These are phyloP conservation scores for Phataginus tetradactyla DNA, from an alignment of 2,797 vertebrate genomes.

Conservation along the genomic window DNA sequence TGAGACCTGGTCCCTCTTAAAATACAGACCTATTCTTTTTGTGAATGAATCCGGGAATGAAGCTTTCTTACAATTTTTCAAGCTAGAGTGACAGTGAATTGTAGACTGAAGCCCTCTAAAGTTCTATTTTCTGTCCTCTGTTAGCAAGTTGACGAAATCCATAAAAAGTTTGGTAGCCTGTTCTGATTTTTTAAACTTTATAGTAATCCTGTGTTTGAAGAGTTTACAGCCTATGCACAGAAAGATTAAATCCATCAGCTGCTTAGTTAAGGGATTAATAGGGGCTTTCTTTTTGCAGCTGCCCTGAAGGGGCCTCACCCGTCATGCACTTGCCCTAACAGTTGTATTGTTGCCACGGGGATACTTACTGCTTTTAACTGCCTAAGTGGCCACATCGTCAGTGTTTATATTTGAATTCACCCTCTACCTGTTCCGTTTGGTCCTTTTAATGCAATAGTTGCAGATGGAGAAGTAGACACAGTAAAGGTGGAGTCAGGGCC, in stretches of 20 bases:
- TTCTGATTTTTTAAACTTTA: neutral
- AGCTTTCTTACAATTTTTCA: conserved; percentile 47
- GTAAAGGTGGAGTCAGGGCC: conserved; percentile 44
- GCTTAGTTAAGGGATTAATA: conserved; percentile 77
- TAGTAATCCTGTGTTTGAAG: neutral
- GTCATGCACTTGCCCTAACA: conserved; percentile 80
- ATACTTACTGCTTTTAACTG: neutral
- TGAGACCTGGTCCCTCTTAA: conserved; percentile 68
- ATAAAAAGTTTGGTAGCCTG: neutral
- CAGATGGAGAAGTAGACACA: neutral
- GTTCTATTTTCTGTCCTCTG: neutral
- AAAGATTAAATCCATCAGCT: conserved; percentile 77
- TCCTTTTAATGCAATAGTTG: neutral
- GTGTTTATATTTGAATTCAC: conserved; percentile 55
- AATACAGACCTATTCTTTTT: conserved; percentile 78
- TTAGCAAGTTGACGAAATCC: neutral
- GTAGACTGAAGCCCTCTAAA: neutral
- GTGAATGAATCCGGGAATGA: conserved; percentile 73
- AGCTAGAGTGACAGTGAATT: conserved; percentile 5
- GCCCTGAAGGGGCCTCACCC: conserved; percentile 77
- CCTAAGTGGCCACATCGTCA: neutral
- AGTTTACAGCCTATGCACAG: conserved; percentile 27
- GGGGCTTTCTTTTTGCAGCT: conserved; percentile 83
- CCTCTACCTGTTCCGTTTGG: conserved; percentile 32
- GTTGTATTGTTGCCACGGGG: conserved; percentile 69